Percentiles rank a stretch among this genome's conserved stretches.
Evolutionary conservation across 2,113 vertebrate species (phyloP).

Genomic region (Poeciliopsis occidentalis): DNA sequence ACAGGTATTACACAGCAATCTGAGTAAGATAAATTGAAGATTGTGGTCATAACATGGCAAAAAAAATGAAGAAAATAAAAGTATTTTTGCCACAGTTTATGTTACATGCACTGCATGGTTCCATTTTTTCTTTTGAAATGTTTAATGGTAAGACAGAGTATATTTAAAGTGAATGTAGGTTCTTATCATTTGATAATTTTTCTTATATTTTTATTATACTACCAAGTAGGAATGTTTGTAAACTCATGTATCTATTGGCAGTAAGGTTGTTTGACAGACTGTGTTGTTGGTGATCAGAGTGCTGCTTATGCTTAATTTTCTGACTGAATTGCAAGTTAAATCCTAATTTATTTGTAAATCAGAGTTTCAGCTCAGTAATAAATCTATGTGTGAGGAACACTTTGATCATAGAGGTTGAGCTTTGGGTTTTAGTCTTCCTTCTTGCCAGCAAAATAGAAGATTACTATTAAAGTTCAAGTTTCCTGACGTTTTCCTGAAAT

Average conservation of each 20-base stretch:
- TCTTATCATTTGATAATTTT: not conserved
- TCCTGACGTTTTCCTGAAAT: conserved; percentile 9
- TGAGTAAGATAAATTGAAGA: too few species aligned
- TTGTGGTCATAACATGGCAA: too few species aligned
- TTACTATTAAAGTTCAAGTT: not conserved
- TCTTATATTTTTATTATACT: not conserved
- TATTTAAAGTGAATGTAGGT: not conserved
- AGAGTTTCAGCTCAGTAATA: too few species aligned
- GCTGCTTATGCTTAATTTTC: not conserved
- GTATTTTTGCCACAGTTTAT: too few species aligned
- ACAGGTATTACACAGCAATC: too few species aligned
- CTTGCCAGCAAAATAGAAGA: conserved; percentile 5
- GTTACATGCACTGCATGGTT: not conserved
- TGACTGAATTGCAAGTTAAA: conserved; percentile 3
- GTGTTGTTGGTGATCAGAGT: not conserved
- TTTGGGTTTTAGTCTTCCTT: not conserved
- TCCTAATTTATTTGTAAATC: conserved; percentile 4
- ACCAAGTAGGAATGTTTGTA: conserved; percentile 5
- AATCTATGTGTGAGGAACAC: not conserved
- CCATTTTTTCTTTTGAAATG: conserved; percentile 3
- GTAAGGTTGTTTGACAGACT: not conserved
- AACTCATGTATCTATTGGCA: conserved; percentile 2
- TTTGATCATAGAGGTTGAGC: not conserved
- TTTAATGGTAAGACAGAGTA: not conserved
- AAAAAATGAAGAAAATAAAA: too few species aligned